Conservation (phyloP, 2,888 invertebrate species). For the Oscheius sp. region DNA sequence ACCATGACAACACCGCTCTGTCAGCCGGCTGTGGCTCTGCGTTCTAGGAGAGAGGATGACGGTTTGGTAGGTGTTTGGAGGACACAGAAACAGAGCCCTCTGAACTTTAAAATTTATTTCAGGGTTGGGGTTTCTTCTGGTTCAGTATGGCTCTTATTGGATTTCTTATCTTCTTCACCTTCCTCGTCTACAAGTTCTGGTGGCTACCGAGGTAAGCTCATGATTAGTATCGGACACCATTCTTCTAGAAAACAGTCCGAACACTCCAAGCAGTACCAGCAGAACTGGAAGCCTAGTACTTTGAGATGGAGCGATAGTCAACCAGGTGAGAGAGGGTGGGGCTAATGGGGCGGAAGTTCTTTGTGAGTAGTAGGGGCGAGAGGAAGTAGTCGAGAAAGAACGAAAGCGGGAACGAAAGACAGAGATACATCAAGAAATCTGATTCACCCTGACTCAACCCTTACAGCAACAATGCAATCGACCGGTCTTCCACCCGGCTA, state of each 20-base stretch:
- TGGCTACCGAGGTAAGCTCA: constrained; percentile 8
- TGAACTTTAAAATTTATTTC: constrained; percentile 1
- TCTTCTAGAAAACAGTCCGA: not conserved
- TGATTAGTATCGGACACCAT: not conserved
- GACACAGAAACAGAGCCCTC: no score
- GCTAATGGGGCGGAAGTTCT: not conserved
- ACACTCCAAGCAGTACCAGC: not conserved
- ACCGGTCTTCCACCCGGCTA: not conserved
- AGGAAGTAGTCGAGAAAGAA: not conserved
- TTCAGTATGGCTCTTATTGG: not conserved
- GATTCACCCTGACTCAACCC: not conserved
- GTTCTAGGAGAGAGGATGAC: constrained; percentile 7
- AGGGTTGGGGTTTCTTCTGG: constrained; percentile 25
- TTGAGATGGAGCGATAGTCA: constrained; percentile 16
- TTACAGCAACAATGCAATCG: constrained; percentile 2
- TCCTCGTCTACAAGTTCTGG: constrained; percentile 19
- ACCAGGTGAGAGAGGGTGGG: constrained; percentile 9
- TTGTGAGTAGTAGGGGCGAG: not conserved
- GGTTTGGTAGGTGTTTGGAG: not conserved
- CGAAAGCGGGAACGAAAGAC: not conserved
- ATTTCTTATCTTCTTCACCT: constrained; percentile 1
- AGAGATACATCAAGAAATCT: not conserved
- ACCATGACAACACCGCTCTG: constrained; percentile 24
- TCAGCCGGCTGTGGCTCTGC: constrained; percentile 32
- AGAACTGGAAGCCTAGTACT: constrained; percentile 12